A percentile compares a stretch with the other conserved stretches of the same genome.
phyloP scores from a whole-genome alignment of 2,797 vertebrate genomes.

The Galago senegalensis region DNA sequence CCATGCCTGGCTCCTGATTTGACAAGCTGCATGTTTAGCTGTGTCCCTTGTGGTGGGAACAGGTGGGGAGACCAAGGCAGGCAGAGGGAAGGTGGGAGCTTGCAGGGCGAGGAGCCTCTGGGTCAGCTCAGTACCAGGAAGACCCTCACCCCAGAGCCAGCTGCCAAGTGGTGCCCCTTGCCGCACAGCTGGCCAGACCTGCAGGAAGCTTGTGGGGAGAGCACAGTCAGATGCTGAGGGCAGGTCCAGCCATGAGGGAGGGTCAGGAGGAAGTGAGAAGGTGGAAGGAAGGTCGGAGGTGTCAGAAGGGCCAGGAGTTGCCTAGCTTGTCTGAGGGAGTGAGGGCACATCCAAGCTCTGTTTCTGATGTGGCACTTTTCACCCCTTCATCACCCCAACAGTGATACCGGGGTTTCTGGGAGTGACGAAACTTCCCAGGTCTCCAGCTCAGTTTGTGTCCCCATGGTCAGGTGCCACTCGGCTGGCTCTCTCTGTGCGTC shows the following conservation, averaged over 20 bases:
- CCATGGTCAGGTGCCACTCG: accelerated
- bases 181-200: accelerated
- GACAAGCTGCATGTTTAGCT: not conserved
- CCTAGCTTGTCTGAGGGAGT: accelerated
- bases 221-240: too few relatives aligned
- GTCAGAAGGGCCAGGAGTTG: not conserved
- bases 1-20: not conserved
- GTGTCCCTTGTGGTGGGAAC: not conserved
- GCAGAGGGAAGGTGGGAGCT: not conserved
- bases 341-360: accelerated
- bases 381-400: accelerated
- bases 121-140: not conserved
- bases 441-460: accelerated
- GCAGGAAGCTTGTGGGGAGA: accelerated
- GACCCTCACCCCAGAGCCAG: not conserved
- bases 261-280: accelerated
- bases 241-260: accelerated
- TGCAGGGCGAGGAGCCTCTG: not conserved
- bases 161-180: accelerated
- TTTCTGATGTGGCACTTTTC: not conserved
- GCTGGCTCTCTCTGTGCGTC: accelerated
- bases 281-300: accelerated
- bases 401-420: accelerated
- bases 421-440: accelerated
- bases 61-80: not conserved